Evolutionary conservation across 1,140 invertebrate species (phyloP).

Genomic region (Tetramorium alpestre): DNA sequence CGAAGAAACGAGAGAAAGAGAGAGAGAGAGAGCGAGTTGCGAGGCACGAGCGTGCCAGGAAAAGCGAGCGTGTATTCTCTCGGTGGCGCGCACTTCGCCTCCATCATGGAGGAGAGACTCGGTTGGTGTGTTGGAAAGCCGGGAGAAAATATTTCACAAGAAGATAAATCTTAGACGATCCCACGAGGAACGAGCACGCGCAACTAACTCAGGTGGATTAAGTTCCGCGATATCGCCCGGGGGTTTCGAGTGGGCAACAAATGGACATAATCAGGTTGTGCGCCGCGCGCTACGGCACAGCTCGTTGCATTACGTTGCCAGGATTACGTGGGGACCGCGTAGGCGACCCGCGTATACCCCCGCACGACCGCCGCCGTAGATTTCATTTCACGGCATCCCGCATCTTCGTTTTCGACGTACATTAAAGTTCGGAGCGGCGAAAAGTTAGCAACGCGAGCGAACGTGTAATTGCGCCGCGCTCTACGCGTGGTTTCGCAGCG

Average conservation of each 20-base stretch:
- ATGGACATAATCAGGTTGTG: constrained; percentile 59
- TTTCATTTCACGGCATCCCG: constrained; percentile 19
- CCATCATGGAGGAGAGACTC: not conserved
- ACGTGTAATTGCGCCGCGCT: constrained; percentile 22
- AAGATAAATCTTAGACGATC: constrained; percentile 70
- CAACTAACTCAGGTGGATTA: constrained; percentile 68
- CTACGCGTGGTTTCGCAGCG: not conserved
- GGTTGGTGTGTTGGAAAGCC: constrained; percentile 1
- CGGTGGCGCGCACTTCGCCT: too few relatives aligned
- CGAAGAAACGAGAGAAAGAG: not conserved
- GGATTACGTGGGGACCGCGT: constrained; percentile 31
- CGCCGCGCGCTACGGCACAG: constrained; percentile 22
- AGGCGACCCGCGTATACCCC: not conserved
- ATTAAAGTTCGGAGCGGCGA: constrained; percentile 16
- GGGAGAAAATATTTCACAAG: constrained; percentile 66
- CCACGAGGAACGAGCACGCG: constrained; percentile 50
- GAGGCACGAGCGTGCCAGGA: constrained; percentile 3
- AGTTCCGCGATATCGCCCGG: constrained; percentile 44
- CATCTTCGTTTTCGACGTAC: constrained; percentile 27
- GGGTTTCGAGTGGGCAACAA: constrained; percentile 54
- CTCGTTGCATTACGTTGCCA: constrained; percentile 37
- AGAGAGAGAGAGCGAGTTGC: not conserved
- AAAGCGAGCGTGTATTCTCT: not conserved
- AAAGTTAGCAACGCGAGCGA: constrained; percentile 26
- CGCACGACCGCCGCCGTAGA: not conserved